Evolutionary conservation across 1,140 invertebrate species (phyloP).

Genomic region (Drosophila leontia): DNA sequence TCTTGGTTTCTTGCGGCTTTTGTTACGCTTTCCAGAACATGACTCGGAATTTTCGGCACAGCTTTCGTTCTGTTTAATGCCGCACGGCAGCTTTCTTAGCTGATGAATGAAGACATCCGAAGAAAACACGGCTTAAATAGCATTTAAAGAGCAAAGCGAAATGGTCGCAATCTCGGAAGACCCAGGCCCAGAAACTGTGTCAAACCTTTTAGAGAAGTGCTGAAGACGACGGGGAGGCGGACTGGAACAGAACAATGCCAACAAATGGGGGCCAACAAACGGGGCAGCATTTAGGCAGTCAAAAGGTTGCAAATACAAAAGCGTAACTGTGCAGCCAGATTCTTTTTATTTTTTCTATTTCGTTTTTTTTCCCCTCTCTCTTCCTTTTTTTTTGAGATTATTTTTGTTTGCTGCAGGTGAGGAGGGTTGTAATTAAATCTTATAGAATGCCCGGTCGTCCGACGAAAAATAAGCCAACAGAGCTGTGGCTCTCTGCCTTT

Average conservation of each 20-base stretch:
- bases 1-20: slow-evolving; percentile 59
- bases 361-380: slow-evolving; percentile 1
- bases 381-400: neutral
- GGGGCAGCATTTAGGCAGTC: slow-evolving; percentile 68
- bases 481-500: slow-evolving; percentile 48
- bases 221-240: slow-evolving; percentile 50
- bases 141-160: slow-evolving; percentile 77
- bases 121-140: slow-evolving; percentile 64
- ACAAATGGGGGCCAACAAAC: slow-evolving; percentile 73
- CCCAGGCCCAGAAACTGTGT: slow-evolving; percentile 71
- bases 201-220: slow-evolving; percentile 76
- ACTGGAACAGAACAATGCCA: slow-evolving; percentile 69
- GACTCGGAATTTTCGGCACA: slow-evolving; percentile 70
- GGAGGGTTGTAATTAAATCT: slow-evolving; percentile 74
- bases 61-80: slow-evolving; percentile 72
- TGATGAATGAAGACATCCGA: slow-evolving; percentile 60
- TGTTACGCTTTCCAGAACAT: slow-evolving; percentile 83
- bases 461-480: slow-evolving; percentile 42
- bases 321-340: slow-evolving; percentile 73
- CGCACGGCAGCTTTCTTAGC: slow-evolving; percentile 58
- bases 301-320: slow-evolving; percentile 66
- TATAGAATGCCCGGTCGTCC: slow-evolving; percentile 55
- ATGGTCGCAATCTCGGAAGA: slow-evolving; percentile 60
- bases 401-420: slow-evolving; percentile 15
- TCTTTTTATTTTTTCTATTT: slow-evolving; percentile 27